Conservation (phyloP, 64 coral and sea anemone species). For the Pocillopora verrucosa region DNA sequence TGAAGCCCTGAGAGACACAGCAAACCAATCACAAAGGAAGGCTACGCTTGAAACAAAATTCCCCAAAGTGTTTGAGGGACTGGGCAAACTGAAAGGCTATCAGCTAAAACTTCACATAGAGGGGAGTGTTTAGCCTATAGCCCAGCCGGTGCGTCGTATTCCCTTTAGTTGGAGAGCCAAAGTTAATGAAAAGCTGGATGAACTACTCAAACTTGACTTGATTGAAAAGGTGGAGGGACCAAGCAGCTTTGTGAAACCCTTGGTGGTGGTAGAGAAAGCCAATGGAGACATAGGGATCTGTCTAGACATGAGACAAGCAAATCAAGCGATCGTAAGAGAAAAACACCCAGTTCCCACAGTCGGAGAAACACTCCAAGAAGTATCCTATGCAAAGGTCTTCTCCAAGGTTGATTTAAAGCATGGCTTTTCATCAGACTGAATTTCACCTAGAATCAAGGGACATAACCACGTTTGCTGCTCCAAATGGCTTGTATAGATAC, state of each 20-base stretch:
- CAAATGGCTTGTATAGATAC: constrained; percentile 22
- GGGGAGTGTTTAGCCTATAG: background rate
- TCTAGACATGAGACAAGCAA: background rate
- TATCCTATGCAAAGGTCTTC: too few relatives aligned
- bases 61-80: background rate
- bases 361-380: background rate
- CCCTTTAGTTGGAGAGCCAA: constrained; percentile 2
- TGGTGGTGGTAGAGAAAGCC: background rate
- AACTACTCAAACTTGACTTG: background rate
- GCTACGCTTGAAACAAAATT: background rate
- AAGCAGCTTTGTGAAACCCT: background rate
- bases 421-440: too few relatives aligned
- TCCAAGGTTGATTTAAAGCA: too few relatives aligned
- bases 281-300: background rate
- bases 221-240: background rate
- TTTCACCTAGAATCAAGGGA: too few relatives aligned
- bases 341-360: constrained; percentile 27
- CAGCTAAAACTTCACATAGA: constrained; percentile 17
- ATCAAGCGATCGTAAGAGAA: constrained; percentile 5
- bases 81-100: background rate
- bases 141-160: background rate
- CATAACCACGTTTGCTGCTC: background rate
- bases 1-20: too few relatives aligned
- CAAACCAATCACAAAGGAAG: background rate
- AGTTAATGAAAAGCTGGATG: background rate